Evolutionary conservation across 1,140 invertebrate genomes (phyloP), one percentile per base, ranked within the genome.

Genomic region (Tetramorium simillimum): DNA sequence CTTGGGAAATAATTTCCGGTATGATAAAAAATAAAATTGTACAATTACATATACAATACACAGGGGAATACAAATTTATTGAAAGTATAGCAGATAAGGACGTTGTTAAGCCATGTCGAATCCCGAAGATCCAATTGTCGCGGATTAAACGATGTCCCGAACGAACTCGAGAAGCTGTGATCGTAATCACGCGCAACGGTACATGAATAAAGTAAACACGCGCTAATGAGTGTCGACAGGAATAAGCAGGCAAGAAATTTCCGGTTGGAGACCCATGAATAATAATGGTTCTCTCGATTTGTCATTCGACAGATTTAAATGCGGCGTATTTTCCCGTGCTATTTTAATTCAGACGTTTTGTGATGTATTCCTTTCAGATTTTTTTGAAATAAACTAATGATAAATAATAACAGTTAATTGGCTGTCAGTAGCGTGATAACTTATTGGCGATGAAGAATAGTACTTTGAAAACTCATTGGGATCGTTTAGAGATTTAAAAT

Each of bases 171-270:
- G 40, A 60, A 62, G 40, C 40, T 73, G 5, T n/a, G 53, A 40
- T 14, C 80, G 40, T 75, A 84, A 84, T 75, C 69, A 84, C 18
- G 73, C n/a, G 60, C 72, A 60, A 78, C 37, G 82, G 62, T 49
- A 69, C 46, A 88, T 86, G 65, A 86, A 77, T 82, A 82, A 89
- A 82, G 60, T 58, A 69, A 53, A 51, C 80, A 51, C n/a, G 37
- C 28, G 7, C 40, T 89, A 87, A 90, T 75, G 88, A 90, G 53
- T 5, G 37, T n/a, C 7, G 77, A 40, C 62, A 43, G 40, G 51
- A 77, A 28, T 53, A 84, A 73, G 21, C 37, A 75, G 63, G 40
- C 51, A 85, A 90, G 73, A 89, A 85, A 87, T 89, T 85, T 85
- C 49, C 62, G 16, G 12, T 10, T n/a, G 10, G 28, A 37, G 33